Base-by-base conservation (phyloP, 2,113 vertebrate species). In the Paramormyrops kingsleyae region DNA sequence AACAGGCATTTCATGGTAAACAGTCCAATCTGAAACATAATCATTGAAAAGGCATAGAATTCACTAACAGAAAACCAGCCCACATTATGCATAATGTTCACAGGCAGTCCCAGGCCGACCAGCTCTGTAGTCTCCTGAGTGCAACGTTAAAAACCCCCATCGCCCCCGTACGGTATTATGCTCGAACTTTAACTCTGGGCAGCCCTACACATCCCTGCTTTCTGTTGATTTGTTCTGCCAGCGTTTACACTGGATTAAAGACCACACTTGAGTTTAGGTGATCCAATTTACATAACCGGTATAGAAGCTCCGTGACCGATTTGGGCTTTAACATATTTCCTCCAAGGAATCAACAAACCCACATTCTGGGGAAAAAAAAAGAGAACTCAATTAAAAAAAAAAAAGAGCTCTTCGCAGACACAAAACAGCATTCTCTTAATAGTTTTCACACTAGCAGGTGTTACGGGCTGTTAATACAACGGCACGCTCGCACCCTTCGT, bases 261-360 rank as follows among this genome's bases (percentile, higher is more conserved):
- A 62, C 53, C 39, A 50, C 53, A 44, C 86, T 56, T 59, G 87
- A 56, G 39, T 88, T 88, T 88, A 39, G 52, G 42, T 88, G 87
- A 88, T 87, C 85, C 85, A 35, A 56, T 88, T 88, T 88, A 88
- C 86, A 87, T 87, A 87, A 87, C 86, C 86, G 31, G 86, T 31
- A 87, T 3, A 88, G 87, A 88, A 66, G 56, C 87, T 42, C 52
- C 53, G 24, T 88, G 31, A 88, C 87, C 17, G 56, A 88, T 88
- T 46, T 42, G 39, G 19, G 15, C 19, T 66, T 88, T 59, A 53
- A 59, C 56, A 88, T 62, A 44, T 88, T 88, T 87, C 47, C 85
- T 87, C 50, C 50, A 53, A 88, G 52, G 53, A 59, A 66, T 62
- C 31, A 31, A 53, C 31, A 24, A 59, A 88, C 53, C 31, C 47